A percentile compares a stretch with the other conserved stretches of the same genome.
phyloP scores from a whole-genome alignment of 2,113 vertebrate genomes.

The Cyprinus carpio region DNA sequence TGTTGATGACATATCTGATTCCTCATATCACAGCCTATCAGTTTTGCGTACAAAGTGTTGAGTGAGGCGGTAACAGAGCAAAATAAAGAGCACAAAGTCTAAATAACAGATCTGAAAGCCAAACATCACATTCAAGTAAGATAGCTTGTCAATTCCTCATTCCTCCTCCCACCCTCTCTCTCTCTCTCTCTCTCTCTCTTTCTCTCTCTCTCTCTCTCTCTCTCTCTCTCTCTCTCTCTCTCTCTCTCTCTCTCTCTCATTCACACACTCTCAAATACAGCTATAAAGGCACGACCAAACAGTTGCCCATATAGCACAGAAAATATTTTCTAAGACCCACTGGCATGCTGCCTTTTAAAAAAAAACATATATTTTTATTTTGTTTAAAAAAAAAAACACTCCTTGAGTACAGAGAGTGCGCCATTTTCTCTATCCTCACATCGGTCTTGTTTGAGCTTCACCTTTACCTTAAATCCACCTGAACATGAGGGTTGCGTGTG shows the following conservation, averaged over 20 bases:
- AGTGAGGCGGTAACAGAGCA: not conserved
- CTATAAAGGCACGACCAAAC: not conserved
- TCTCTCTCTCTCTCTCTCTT: not conserved
- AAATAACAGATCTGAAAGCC: not conserved
- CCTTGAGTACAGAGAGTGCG: not conserved
- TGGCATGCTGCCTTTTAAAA: not conserved
- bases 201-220: not conserved
- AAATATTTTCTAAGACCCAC: not conserved
- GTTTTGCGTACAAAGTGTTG: not conserved
- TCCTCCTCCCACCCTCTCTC: not conserved
- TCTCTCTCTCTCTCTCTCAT: not conserved
- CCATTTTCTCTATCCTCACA: not conserved
- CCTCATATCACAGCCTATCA: not conserved
- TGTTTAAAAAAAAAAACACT: constrained; percentile 49
- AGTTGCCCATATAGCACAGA: not conserved
- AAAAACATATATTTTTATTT: constrained; percentile 47
- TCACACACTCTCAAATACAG: not conserved
- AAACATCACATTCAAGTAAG: not conserved
- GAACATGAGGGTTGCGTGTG: constrained; percentile 53
- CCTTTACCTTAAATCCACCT: constrained; percentile 70
- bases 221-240: not conserved
- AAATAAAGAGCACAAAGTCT: not conserved
- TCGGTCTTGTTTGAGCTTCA: constrained; percentile 66
- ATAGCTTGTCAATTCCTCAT: not conserved
- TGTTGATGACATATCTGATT: constrained; percentile 44